Base-by-base conservation (phyloP, 2,888 invertebrate genomes). In the Baccha elongata region DNA sequence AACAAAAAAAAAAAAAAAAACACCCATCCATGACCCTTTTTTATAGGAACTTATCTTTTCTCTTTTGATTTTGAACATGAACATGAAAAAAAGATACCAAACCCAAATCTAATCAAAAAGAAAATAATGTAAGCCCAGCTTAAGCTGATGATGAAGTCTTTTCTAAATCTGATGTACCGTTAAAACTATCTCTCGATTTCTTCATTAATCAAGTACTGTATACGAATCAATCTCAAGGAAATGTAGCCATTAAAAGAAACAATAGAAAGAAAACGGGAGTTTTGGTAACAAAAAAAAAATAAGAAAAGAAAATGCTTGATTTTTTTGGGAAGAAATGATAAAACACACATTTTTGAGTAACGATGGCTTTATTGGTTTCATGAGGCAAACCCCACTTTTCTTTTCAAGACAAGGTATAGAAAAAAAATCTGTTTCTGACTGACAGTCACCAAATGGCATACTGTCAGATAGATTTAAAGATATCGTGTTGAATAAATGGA, bases 131-230 rank as follows among this genome's bases (percentile, higher is more conserved):
- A 44, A 42, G 65, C 53, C 60, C 53, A 62, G 11, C 52, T 67
- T 52, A 42, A 23, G 46, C 40, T 58, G 58, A 35, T 48, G 37
- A 60, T 58, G 60, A 60, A 58, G n/a, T 46, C 21, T 32, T 50
- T 26, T 50, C 52, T 42, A 35, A 40, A 37, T 64, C 35, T 15
- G 17, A 55, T 67, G 68, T 68, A 69, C 80, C 75, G 75, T 80
- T 80, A 52, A n/a, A 69, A 65, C 69, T 79, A 80, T 80, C 80
- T 64, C 74, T 75, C 75, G 69, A 80, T 80, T 75, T 80, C 69
- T 75, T 75, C 80, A 80, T 80, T 80, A 80, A 80, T 80, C 80
- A 80, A 75, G 58, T 69, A 44, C 69, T 40, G 62, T 42, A 50
- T 65, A 65, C 42, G 69, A 80, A 80, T 80, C 80, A 75, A 80